These are phyloP conservation scores for Trididemnum nubilum DNA, from an alignment of 23 tunicate species.

Conservation along the genomic window DNA sequence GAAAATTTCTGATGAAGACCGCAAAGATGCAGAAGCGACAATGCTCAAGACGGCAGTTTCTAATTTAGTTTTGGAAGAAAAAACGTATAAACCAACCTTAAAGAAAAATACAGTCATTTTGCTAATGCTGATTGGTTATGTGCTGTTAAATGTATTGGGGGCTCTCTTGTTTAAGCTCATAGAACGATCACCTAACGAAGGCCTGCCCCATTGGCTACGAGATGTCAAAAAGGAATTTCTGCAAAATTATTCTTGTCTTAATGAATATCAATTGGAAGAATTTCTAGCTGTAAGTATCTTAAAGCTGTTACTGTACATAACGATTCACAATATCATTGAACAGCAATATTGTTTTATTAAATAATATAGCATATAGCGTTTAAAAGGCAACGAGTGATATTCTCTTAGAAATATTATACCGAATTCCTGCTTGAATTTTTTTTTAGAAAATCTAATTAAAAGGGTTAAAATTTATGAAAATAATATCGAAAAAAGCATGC, in stretches of 20 bases:
- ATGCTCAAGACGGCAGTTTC: no score
- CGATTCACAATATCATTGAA: no score
- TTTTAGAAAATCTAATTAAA: no score
- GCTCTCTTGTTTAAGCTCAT: slow-evolving; percentile 44
- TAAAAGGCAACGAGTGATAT: no score
- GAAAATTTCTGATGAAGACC: no score
- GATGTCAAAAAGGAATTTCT: slow-evolving; percentile 27
- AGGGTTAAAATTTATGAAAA: no score
- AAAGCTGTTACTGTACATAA: not conserved
- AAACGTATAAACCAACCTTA: slow-evolving; percentile 15
- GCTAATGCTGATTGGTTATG: slow-evolving; percentile 32
- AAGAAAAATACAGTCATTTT: slow-evolving; percentile 37
- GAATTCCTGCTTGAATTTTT: no score
- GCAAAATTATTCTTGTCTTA: slow-evolving; percentile 21
- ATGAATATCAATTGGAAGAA: slow-evolving; percentile 17
- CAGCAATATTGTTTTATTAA: no score
- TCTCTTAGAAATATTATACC: no score
- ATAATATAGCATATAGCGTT: no score
- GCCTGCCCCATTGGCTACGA: slow-evolving; percentile 33
- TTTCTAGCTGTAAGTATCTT: slow-evolving; percentile 31
- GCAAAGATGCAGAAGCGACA: no score
- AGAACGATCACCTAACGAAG: slow-evolving; percentile 28
- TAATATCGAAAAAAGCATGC: no score
- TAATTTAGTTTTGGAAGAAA: not conserved
- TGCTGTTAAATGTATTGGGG: slow-evolving; percentile 46